Percentiles rank a stretch among this genome's conserved stretches.
These are phyloP conservation scores for Acanthornis magna DNA, from an alignment of 2,797 vertebrate genomes.

Conservation along the genomic window DNA sequence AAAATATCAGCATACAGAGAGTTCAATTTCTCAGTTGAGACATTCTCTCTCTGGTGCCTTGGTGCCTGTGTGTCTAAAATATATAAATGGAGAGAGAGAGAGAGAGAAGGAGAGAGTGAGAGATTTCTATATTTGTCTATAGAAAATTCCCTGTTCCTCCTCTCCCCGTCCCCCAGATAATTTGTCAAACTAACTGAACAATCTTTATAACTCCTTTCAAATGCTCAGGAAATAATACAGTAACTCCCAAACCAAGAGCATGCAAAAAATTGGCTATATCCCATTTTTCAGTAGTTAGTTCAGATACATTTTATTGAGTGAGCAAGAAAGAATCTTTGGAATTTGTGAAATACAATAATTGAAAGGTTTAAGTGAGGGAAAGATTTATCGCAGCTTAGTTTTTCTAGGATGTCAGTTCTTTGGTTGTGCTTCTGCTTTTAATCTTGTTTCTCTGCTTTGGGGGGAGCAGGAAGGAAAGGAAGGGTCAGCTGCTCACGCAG, in stretches of 20 bases:
- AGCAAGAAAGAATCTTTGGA: slow-evolving; percentile 39
- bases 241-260: background rate
- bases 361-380: slow-evolving; percentile 51
- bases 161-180: background rate
- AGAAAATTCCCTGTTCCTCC: slow-evolving; percentile 17
- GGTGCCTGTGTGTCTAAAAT: background rate
- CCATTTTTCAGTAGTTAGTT: slow-evolving; percentile 34
- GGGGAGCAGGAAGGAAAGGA: slow-evolving; percentile 47
- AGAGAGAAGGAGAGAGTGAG: background rate
- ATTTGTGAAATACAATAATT: slow-evolving; percentile 51
- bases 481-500: background rate
- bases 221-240: slow-evolving; percentile 2
- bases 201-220: background rate
- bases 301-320: slow-evolving; percentile 23
- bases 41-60: background rate
- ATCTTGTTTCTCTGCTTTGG: slow-evolving; percentile 51
- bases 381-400: slow-evolving; percentile 39
- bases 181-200: slow-evolving; percentile 21
- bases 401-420: slow-evolving; percentile 60
- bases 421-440: slow-evolving; percentile 68
- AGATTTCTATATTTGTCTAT: background rate
- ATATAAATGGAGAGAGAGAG: background rate
- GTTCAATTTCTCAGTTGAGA: slow-evolving; percentile 17
- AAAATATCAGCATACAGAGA: background rate
- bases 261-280: background rate